Conservation (phyloP, 2,797 vertebrate species). For the Melanotaenia nigrans region DNA sequence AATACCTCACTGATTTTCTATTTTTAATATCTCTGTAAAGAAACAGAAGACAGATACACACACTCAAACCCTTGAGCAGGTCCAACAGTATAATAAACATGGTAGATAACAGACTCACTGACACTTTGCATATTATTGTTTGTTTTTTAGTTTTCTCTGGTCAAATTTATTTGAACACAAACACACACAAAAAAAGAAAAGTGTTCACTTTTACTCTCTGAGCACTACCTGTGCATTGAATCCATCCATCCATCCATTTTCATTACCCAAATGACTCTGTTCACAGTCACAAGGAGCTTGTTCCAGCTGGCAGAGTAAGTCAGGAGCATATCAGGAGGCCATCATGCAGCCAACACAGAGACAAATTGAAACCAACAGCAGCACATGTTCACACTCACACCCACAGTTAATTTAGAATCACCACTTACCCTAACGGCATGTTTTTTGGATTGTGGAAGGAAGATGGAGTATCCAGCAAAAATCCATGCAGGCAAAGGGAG, state of each 20-base stretch:
- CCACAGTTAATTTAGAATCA: not conserved
- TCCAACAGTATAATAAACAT: not conserved
- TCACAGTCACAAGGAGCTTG: not conserved
- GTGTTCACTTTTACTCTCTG: not conserved
- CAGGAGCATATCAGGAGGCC: not conserved
- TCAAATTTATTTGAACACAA: conserved; percentile 5
- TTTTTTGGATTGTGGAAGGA: not conserved
- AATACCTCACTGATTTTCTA: not conserved
- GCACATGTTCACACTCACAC: not conserved
- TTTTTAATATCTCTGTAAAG: not conserved
- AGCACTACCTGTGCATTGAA: not conserved
- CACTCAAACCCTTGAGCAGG: no score
- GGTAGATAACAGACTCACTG: not conserved
- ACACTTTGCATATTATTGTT: conserved; percentile 6
- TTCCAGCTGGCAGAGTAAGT: not conserved
- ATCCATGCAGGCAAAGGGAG: not conserved
- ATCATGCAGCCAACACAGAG: not conserved
- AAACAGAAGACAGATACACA: not conserved
- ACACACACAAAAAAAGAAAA: no score
- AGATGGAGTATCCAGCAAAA: not conserved
- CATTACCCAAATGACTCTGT: not conserved
- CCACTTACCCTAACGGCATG: not conserved
- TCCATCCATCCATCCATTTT: not conserved
- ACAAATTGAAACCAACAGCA: not conserved
- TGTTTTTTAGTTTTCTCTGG: not conserved